Base-by-base conservation (phyloP, 2,888 invertebrate genomes). In the Zaprionus bogoriensis region DNA sequence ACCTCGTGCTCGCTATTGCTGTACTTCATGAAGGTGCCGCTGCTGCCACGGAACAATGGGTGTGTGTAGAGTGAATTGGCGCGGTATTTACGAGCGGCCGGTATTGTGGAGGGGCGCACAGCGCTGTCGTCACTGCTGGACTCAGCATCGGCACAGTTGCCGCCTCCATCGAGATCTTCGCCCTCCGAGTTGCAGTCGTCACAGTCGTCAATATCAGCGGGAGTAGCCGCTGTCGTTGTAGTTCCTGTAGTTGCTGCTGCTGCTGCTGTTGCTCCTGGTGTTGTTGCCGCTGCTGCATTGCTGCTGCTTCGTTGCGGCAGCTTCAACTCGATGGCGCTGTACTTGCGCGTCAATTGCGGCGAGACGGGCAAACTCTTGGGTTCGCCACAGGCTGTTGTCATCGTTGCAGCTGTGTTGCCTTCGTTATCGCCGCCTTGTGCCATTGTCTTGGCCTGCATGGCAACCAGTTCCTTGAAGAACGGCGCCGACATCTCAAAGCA, bases 401-500 rank as follows among this genome's bases (percentile, higher is more conserved):
- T 4, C 3, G 30, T 22, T 9, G 50, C 48, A 19, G 59, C 9
- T 1, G 38, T 50, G n/a, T 9, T 3, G 6, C 27, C 20, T 0
- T 59, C 54, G 1, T 22, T 45, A 7, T 65, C 59, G 36, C 52
- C 9, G 27, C 59, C 52, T 10, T 61, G 52, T n/a, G 60, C 46
- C 20, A 62, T 45, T 30, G 74, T 51, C 59, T 76, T 84, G 54
- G 86, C 84, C 59, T 90, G 88, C 69, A 91, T 74, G 20, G 89
- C 89, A 9, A 87, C 86, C 23, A 90, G 67, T 50, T 91, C 91
- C 62, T 88, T 90, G 42, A 92, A 92, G 65, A 93, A 93, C 38
- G 96, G 94, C 1, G 95, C 95, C 1, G 95, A 94, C 76, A 96
- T 92, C 87, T 95, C 96, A 85, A 95, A 94, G 89, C 95, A 95